Evolutionary conservation across 2,113 vertebrate species (phyloP).

Genomic region (Equus przewalskii): DNA sequence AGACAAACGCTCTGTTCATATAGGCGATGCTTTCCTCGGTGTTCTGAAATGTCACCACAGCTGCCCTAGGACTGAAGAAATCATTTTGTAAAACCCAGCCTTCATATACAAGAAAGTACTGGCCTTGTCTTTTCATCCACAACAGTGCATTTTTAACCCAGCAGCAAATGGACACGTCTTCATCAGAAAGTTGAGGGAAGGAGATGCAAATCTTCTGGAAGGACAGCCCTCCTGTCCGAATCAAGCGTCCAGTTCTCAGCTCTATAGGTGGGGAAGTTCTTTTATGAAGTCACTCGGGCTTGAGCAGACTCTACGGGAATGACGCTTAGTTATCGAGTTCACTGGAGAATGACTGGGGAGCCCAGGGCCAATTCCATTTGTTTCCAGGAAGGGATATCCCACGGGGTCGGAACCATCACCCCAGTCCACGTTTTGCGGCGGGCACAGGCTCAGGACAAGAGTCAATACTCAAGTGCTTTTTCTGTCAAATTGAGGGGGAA

Average conservation of each 20-base stretch:
- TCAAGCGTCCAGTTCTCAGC: background rate
- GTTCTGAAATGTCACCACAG: conserved; percentile 56
- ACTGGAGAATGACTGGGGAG: background rate
- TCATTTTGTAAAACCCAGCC: conserved; percentile 52
- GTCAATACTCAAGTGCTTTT: background rate
- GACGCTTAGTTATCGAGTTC: background rate
- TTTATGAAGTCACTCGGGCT: background rate
- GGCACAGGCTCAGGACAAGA: background rate
- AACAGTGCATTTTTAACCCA: background rate
- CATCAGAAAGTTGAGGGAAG: background rate
- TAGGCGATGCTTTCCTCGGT: conserved; percentile 49
- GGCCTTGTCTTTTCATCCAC: background rate
- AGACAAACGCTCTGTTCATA: background rate
- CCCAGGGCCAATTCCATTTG: background rate
- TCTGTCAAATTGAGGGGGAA: background rate
- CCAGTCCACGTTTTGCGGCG: background rate
- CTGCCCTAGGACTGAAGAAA: conserved; percentile 52
- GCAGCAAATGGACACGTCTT: background rate
- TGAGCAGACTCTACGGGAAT: background rate
- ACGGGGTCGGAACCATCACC: background rate
- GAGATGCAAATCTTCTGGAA: background rate
- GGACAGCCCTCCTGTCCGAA: background rate
- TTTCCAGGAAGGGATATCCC: background rate
- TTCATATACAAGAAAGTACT: conserved; percentile 40
- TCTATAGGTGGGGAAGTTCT: no score